These are phyloP conservation scores for Leptopilina myrica DNA, from an alignment of 2,888 invertebrate species.

Conservation along the genomic window DNA sequence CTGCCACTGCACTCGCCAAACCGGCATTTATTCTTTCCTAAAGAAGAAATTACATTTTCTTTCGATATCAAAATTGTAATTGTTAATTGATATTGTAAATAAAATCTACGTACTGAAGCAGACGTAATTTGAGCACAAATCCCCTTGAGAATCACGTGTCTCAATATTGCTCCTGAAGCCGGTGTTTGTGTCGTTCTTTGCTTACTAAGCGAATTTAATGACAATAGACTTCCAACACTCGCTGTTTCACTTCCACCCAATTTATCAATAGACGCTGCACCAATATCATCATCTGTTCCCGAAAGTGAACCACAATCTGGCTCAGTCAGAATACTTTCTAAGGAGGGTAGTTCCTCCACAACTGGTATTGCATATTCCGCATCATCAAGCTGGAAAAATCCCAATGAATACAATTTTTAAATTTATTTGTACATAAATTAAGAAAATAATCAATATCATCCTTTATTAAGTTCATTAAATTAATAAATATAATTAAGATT, in stretches of 20 bases:
- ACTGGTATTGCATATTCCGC: slow-evolving; percentile 88
- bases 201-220: slow-evolving; percentile 73
- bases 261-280: slow-evolving; percentile 64
- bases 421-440: no score
- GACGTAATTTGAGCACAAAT: slow-evolving; percentile 92
- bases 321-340: slow-evolving; percentile 90
- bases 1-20: slow-evolving; percentile 90
- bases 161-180: slow-evolving; percentile 82
- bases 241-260: slow-evolving; percentile 77
- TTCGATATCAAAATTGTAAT: no score
- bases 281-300: slow-evolving; percentile 76
- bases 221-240: slow-evolving; percentile 78
- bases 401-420: no score
- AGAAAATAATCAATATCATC: no score
- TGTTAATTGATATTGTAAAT: neutral
- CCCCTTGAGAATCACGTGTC: slow-evolving; percentile 90
- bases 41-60: slow-evolving; percentile 59
- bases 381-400: slow-evolving; percentile 83
- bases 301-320: slow-evolving; percentile 83
- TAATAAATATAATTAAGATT: no score
- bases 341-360: slow-evolving; percentile 85
- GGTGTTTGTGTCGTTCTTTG: slow-evolving; percentile 73
- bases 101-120: slow-evolving; percentile 83
- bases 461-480: no score
- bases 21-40: slow-evolving; percentile 94